These are phyloP conservation scores for Siniperca obscura DNA, from an alignment of 2,797 vertebrate genomes.

Conservation along the genomic window DNA sequence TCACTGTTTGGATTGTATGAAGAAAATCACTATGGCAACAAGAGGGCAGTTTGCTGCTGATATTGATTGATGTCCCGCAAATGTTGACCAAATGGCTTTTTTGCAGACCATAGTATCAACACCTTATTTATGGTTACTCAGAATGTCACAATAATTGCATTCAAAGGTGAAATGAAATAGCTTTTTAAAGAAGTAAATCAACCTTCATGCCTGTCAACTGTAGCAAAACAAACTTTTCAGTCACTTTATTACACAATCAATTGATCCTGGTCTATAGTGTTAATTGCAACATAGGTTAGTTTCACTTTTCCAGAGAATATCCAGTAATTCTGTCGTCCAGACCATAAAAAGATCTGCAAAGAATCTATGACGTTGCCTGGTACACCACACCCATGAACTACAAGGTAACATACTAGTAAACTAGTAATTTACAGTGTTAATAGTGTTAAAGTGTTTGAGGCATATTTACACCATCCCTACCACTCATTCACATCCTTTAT, in stretches of 20 bases:
- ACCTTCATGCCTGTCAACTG: not conserved
- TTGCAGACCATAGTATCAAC: not conserved
- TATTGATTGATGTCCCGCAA: constrained; percentile 6
- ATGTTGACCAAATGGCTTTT: constrained; percentile 7
- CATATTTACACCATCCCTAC: too few relatives aligned
- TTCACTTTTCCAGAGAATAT: not conserved
- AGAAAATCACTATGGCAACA: constrained; percentile 45
- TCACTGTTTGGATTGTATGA: not conserved
- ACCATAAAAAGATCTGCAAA: not conserved
- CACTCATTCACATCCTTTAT: too few relatives aligned
- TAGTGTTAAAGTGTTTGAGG: too few relatives aligned
- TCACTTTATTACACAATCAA: not conserved
- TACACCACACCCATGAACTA: too few relatives aligned
- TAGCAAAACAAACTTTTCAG: not conserved
- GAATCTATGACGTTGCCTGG: too few relatives aligned
- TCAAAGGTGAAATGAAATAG: not conserved
- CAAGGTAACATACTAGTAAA: too few relatives aligned
- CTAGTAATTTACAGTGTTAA: too few relatives aligned
- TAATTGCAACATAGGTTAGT: not conserved
- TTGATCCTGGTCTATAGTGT: not conserved
- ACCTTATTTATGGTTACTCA: not conserved
- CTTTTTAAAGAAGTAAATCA: not conserved
- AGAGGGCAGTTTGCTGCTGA: not conserved
- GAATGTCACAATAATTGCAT: not conserved
- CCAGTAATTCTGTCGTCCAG: not conserved